A percentile compares a stretch with the other conserved stretches of the same genome.
Evolutionary conservation across 2,888 invertebrate species (phyloP).

Genomic region (Eudasyphora cyanicolor): DNA sequence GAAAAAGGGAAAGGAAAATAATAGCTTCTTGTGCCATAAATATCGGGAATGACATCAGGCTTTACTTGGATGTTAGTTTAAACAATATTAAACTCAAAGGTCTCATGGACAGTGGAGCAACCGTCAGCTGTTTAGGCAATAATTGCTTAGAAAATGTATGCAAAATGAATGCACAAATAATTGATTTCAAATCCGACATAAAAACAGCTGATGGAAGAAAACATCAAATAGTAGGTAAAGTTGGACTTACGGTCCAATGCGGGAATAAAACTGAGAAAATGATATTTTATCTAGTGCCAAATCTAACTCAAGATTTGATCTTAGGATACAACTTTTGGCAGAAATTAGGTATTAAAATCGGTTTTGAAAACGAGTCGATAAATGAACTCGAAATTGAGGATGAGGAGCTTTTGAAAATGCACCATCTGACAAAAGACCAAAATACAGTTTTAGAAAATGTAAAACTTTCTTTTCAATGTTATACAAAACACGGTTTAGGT

Average conservation of each 20-base stretch:
- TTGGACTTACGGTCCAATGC: not conserved
- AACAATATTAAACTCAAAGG: not conserved
- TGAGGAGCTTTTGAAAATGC: not conserved
- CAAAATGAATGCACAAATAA: not conserved
- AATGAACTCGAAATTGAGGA: not conserved
- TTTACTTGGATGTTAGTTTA: not conserved
- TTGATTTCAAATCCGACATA: conserved; percentile 14
- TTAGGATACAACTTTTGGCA: conserved; percentile 5
- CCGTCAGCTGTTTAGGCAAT: not conserved
- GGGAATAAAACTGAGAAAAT: not conserved
- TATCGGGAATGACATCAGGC: not conserved
- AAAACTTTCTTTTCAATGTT: too few relatives aligned
- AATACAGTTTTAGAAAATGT: too few relatives aligned
- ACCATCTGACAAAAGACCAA: not conserved
- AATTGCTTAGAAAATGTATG: not conserved
- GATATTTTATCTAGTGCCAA: not conserved
- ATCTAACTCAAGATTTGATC: not conserved
- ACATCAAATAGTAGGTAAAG: not conserved
- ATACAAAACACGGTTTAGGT: too few relatives aligned
- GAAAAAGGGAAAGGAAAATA: not conserved
- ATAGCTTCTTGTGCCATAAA: not conserved
- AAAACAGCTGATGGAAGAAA: not conserved
- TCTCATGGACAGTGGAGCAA: conserved; percentile 1
- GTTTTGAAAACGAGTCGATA: not conserved
- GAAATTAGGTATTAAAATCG: not conserved